These are phyloP conservation scores for Gobio occitaniae DNA, from an alignment of 2,797 vertebrate species.

Conservation along the genomic window DNA sequence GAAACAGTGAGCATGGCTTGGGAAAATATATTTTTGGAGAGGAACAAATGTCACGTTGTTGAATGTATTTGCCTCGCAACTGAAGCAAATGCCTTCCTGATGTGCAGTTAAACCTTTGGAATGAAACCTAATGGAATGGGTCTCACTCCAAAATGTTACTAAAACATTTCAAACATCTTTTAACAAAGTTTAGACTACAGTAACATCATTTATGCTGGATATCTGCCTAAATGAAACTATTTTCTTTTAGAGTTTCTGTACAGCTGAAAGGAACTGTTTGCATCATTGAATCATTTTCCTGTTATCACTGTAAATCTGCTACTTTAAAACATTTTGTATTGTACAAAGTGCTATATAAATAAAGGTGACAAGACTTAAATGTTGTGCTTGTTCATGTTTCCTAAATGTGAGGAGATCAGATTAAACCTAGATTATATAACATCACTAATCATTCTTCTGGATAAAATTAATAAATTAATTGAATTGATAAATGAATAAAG, in stretches of 20 bases:
- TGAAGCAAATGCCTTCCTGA: conserved; percentile 15
- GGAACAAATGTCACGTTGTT: conserved; percentile 59
- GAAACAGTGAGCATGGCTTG: conserved; percentile 55
- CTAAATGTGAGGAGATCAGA: conserved; percentile 26
- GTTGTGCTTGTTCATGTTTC: conserved; percentile 24
- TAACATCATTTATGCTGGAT: conserved; percentile 41
- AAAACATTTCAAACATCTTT: conserved; percentile 21
- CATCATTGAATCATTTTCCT: not conserved
- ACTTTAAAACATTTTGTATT: not conserved
- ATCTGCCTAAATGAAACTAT: conserved; percentile 5
- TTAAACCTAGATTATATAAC: conserved; percentile 40
- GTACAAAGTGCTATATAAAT: not conserved
- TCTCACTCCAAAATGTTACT: not conserved
- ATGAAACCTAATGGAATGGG: conserved; percentile 16
- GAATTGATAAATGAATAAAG: not conserved
- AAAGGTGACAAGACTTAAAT: not conserved
- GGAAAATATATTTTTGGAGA: conserved; percentile 63
- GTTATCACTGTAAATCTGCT: not conserved
- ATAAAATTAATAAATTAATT: not conserved
- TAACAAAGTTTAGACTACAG: conserved; percentile 26
- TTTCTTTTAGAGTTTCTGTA: not conserved
- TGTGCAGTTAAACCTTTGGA: conserved; percentile 13
- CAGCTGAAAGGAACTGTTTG: not conserved
- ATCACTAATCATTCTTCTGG: not conserved
- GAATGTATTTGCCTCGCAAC: conserved; percentile 43